Evolutionary conservation across 2,113 vertebrate genomes (phyloP), one percentile per base, ranked within the genome.

Genomic region (Origma solitaria): DNA sequence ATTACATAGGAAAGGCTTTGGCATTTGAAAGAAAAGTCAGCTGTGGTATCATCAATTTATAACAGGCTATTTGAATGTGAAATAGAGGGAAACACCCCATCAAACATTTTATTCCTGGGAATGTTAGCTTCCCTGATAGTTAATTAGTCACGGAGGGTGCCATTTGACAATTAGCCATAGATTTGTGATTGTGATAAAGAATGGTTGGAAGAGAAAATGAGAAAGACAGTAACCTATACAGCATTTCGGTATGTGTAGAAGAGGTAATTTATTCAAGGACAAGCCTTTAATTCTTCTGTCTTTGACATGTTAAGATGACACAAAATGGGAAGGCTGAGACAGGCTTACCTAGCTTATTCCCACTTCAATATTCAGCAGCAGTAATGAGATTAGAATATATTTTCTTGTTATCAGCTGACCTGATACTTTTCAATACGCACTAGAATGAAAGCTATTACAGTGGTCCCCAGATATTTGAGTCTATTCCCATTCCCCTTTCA

Each of bases 1-100:
- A 53, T 95, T 91, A 80, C 65, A 81, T 23, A 75, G 47, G 82
- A 92, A 92, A 95, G 31, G 49, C 60, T 95, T 75, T 96, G 95
- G 65, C 90, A 96, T 96, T 96, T 96, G 80, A 90, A 88, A 56
- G 56, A 96, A 96, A 96, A 96, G 88, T 93, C 95, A 96, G 65
- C 72, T 83, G 80, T 56, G 50, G 21, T 86, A 81, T 76, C 70
- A 86, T 88, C 80, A 81, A 72, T 96, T 86, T 94, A 45, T 78
- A 94, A 84, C 69, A 75, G 30, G 45, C n/a, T 75, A 50, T 92
- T 83, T 84, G 86, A 84, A 68, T 82, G 40, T 78, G 69, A 85
- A 53, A 60, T 49, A 83, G 65, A 95, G 57, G 92, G 92, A 88
- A 94, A 75, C 66, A 81, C 30, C 53, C 51, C 44, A 88, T 92